Percentiles rank a stretch among this genome's conserved stretches.
Evolutionary conservation across 2,888 invertebrate genomes (phyloP).

Genomic region (Trichopria drosophilae): DNA sequence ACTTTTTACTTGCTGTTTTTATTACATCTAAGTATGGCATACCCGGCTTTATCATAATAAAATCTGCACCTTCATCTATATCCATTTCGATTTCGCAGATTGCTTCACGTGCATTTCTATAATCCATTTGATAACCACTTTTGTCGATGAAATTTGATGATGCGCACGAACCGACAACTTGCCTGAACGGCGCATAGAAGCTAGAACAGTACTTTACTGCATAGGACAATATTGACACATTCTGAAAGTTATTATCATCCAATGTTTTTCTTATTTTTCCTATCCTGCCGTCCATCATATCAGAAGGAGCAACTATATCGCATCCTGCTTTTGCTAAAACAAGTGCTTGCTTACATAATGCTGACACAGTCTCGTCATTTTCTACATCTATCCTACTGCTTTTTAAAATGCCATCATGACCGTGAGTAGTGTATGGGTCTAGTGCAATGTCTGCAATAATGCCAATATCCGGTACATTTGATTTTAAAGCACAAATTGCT

Average conservation of each 20-base stretch:
- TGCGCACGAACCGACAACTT: slow-evolving; percentile 18
- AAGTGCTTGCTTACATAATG: slow-evolving; percentile 18
- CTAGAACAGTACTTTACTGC: slow-evolving; percentile 17
- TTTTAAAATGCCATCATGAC: slow-evolving; percentile 22
- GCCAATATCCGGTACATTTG: slow-evolving; percentile 22
- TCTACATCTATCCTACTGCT: slow-evolving; percentile 14
- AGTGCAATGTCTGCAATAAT: slow-evolving; percentile 22
- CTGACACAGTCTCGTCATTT: slow-evolving; percentile 20
- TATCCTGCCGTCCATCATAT: slow-evolving; percentile 24
- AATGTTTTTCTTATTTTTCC: slow-evolving; percentile 20
- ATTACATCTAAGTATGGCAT: slow-evolving; percentile 23
- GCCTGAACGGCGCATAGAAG: slow-evolving; percentile 20
- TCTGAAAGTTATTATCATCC: slow-evolving; percentile 22
- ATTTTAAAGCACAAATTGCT: slow-evolving; percentile 22
- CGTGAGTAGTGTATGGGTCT: slow-evolving; percentile 22
- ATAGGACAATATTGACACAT: slow-evolving; percentile 22
- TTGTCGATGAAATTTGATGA: slow-evolving; percentile 13
- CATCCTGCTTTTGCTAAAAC: slow-evolving; percentile 20
- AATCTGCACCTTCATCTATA: slow-evolving; percentile 24
- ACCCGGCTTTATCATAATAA: slow-evolving; percentile 21
- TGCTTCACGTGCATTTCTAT: slow-evolving; percentile 16
- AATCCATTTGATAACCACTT: slow-evolving; percentile 22
- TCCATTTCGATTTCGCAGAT: slow-evolving; percentile 19
- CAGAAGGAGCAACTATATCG: slow-evolving; percentile 23
- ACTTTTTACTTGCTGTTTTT: slow-evolving; percentile 19